Conservation (phyloP, 2,113 vertebrate species). For the Heterotis niloticus region DNA sequence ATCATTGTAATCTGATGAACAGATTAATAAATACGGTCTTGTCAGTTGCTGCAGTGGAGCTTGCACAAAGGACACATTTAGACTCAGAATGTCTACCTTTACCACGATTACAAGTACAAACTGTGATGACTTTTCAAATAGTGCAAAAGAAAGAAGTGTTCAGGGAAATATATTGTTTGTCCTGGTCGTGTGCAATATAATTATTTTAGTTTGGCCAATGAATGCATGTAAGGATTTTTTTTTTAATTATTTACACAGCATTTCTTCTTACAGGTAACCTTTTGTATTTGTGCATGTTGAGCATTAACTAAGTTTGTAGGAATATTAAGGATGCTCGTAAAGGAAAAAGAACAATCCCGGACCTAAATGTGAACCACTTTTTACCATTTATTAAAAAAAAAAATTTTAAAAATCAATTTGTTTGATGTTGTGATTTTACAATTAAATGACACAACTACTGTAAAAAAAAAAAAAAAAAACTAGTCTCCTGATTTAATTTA, state of each 20-base stretch:
- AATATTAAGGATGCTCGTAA: not conserved
- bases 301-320: not conserved
- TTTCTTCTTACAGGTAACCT: too few relatives aligned
- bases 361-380: not conserved
- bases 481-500: conserved; percentile 1
- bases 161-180: not conserved
- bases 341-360: not conserved
- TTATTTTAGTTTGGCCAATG: not conserved
- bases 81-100: too few relatives aligned
- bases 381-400: conserved; percentile 14
- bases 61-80: too few relatives aligned
- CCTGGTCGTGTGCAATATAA: not conserved
- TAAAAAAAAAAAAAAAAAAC: too few relatives aligned
- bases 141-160: not conserved
- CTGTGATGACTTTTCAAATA: not conserved
- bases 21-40: too few relatives aligned
- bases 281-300: not conserved
- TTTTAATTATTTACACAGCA: too few relatives aligned
- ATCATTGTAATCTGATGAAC: too few relatives aligned
- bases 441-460: not conserved
- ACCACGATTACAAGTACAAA: not conserved
- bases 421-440: not conserved
- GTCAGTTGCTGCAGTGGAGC: too few relatives aligned
- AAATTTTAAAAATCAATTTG: not conserved
- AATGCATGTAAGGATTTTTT: not conserved